These are phyloP conservation scores for Camponotus floridanus DNA, from an alignment of 1,140 invertebrate species.

Conservation along the genomic window DNA sequence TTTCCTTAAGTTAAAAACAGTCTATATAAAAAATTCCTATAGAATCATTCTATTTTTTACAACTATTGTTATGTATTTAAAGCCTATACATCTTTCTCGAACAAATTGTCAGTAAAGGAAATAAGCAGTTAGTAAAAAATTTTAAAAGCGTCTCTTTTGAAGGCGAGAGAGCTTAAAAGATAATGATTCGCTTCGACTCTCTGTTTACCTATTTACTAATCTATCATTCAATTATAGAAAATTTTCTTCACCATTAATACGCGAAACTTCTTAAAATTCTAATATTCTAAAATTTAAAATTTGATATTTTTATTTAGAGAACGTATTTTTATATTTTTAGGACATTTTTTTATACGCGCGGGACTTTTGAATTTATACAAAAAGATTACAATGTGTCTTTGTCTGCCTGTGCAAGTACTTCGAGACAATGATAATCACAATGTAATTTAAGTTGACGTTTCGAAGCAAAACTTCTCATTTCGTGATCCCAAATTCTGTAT, in stretches of 20 bases:
- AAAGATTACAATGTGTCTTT: conserved; percentile 11
- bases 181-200: neutral
- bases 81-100: neutral
- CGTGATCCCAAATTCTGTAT: conserved; percentile 64
- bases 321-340: conserved; percentile 20
- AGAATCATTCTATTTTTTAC: conserved; percentile 61
- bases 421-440: conserved; percentile 43
- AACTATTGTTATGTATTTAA: conserved; percentile 15
- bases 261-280: neutral
- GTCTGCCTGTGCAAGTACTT: conserved; percentile 26
- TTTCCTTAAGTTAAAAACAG: conserved; percentile 66
- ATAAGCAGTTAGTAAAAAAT: conserved; percentile 3
- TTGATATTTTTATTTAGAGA: neutral
- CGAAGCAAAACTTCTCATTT: conserved; percentile 47
- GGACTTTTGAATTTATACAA: conserved; percentile 28
- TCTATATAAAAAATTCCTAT: conserved; percentile 65
- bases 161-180: neutral
- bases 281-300: conserved; percentile 20
- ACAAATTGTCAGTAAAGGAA: neutral
- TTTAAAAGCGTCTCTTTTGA: neutral
- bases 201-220: neutral
- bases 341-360: conserved; percentile 1
- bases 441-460: conserved; percentile 40
- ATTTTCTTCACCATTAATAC: neutral
- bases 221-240: neutral